These are phyloP conservation scores for Podarcis siculus DNA, from an alignment of 2,797 vertebrate species.

Conservation along the genomic window DNA sequence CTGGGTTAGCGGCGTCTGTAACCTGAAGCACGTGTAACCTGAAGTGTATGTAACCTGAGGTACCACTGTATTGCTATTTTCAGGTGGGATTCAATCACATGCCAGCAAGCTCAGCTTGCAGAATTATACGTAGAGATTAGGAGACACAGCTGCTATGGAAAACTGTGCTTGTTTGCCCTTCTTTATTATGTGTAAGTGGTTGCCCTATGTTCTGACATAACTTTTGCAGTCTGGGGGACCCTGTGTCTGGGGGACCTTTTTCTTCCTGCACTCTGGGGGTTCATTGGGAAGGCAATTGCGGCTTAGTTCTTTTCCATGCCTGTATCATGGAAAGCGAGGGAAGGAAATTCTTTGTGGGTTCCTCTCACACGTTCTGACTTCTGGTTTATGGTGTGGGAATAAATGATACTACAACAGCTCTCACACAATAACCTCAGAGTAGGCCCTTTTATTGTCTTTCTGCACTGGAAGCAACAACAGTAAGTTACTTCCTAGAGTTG, in stretches of 20 bases:
- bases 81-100: too few species aligned
- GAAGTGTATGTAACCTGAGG: too few species aligned
- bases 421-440: background rate
- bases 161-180: background rate
- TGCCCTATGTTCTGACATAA: background rate
- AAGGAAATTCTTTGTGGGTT: background rate
- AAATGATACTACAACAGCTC: background rate
- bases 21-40: too few species aligned
- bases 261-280: background rate
- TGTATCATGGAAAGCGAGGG: background rate
- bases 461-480: background rate
- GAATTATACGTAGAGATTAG: too few species aligned
- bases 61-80: too few species aligned
- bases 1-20: too few species aligned
- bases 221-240: background rate
- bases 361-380: background rate
- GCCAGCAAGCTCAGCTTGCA: too few species aligned
- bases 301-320: background rate
- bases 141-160: too few species aligned
- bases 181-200: background rate
- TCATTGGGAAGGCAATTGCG: background rate
- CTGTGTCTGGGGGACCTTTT: background rate
- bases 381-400: background rate
- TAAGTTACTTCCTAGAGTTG: background rate
- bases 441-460: background rate